phyloP scores from a whole-genome alignment of 2,888 invertebrate genomes.

The Adelphocoris suturalis region DNA sequence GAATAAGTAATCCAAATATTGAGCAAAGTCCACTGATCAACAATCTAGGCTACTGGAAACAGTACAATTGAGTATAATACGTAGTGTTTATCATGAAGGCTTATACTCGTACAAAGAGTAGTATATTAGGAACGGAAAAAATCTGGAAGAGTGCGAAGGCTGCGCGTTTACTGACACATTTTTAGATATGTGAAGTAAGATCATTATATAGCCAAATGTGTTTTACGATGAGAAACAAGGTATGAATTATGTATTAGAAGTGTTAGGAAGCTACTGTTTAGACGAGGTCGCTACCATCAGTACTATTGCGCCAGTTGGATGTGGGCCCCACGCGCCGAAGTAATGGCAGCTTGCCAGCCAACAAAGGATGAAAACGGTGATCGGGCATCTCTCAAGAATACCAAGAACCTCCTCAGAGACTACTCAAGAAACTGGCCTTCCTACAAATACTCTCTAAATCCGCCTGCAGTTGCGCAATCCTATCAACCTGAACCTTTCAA shows the following conservation, averaged over 20 bases:
- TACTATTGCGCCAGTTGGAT: background rate
- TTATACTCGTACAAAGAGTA: too few species aligned
- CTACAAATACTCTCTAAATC: background rate
- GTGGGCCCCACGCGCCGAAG: background rate
- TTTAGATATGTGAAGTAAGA: too few species aligned
- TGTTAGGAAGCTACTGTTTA: constrained; percentile 8
- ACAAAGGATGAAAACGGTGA: constrained; percentile 10
- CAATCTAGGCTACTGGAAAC: too few species aligned
- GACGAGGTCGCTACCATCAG: constrained; percentile 10
- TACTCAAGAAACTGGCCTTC: constrained; percentile 9
- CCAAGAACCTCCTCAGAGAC: background rate
- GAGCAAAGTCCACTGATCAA: too few species aligned
- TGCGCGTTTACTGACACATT: too few species aligned
- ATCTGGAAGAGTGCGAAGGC: too few species aligned
- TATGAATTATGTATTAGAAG: constrained; percentile 11
- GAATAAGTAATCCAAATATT: too few species aligned
- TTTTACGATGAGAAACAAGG: background rate
- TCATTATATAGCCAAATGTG: background rate
- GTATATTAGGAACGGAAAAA: too few species aligned
- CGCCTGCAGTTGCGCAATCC: background rate
- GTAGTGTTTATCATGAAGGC: too few species aligned
- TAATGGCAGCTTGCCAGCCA: background rate
- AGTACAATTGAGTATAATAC: too few species aligned
- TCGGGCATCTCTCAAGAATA: constrained; percentile 21
- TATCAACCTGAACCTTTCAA: background rate